Conservation (phyloP, 2,888 invertebrate genomes). For the Hemistola chrysoprasaria region DNA sequence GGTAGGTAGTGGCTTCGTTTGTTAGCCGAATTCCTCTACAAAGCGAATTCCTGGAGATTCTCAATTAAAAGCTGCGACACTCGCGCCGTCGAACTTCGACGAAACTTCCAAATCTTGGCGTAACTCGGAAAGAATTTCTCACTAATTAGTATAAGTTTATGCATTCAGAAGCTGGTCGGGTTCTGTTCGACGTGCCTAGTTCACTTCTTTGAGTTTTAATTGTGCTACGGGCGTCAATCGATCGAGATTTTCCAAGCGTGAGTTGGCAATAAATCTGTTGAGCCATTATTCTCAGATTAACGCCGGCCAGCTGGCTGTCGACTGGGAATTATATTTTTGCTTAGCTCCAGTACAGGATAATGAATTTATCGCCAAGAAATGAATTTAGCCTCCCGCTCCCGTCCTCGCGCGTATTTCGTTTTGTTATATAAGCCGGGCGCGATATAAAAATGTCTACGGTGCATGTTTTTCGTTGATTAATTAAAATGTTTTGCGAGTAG, state of each 20-base stretch:
- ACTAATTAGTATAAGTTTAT: constrained; percentile 80
- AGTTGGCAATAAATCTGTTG: constrained; percentile 28
- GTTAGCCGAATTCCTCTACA: constrained; percentile 66
- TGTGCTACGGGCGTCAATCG: constrained; percentile 57
- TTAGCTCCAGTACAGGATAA: constrained; percentile 27
- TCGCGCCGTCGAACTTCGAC: constrained; percentile 61
- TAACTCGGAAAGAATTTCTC: constrained; percentile 71
- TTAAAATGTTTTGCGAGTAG: constrained; percentile 22
- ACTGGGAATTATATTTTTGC: constrained; percentile 31
- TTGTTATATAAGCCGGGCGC: constrained; percentile 23
- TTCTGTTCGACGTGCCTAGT: constrained; percentile 15
- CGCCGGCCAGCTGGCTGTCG: constrained; percentile 32
- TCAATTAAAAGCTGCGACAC: constrained; percentile 77
- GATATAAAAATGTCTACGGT: constrained; percentile 23
- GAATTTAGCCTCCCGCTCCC: constrained; percentile 19
- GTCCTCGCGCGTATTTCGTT: constrained; percentile 28
- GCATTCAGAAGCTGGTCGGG: constrained; percentile 58
- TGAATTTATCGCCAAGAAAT: constrained; percentile 32
- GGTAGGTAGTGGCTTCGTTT: constrained; percentile 58
- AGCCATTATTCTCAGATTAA: constrained; percentile 35
- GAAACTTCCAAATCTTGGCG: constrained; percentile 73
- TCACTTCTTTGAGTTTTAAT: constrained; percentile 64
- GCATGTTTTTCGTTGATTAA: constrained; percentile 21
- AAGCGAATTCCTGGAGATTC: constrained; percentile 75
- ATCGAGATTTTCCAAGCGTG: constrained; percentile 28